Evolutionary conservation across 1,140 invertebrate species (phyloP).

Genomic region (Lordiphosa mommai): DNA sequence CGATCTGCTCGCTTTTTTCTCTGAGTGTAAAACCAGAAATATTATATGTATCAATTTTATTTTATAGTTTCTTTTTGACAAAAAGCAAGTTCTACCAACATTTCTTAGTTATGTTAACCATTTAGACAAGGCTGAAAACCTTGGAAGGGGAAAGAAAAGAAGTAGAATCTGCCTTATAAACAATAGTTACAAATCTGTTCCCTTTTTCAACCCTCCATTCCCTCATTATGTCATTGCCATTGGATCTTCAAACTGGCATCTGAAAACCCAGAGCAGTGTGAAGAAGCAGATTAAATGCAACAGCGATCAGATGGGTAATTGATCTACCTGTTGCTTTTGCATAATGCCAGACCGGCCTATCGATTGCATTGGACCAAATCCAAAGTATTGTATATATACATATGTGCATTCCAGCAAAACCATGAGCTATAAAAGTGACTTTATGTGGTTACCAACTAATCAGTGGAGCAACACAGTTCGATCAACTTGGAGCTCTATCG

Average conservation of each 20-base stretch:
- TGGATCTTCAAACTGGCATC: constrained; percentile 28
- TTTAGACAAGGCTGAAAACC: too few species aligned
- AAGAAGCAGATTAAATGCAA: constrained; percentile 56
- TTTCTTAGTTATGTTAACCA: too few species aligned
- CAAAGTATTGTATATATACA: too few species aligned
- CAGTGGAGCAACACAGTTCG: constrained; percentile 36
- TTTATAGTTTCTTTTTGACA: too few species aligned
- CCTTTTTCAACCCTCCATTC: constrained; percentile 12
- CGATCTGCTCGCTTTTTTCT: too few species aligned
- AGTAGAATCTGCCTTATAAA: too few species aligned
- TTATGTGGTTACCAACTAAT: constrained; percentile 5
- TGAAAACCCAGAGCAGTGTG: constrained; percentile 53
- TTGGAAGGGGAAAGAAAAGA: too few species aligned
- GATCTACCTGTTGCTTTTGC: constrained; percentile 45
- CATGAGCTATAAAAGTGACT: constrained; percentile 45
- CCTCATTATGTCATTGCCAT: constrained; percentile 22
- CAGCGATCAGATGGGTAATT: constrained; percentile 46
- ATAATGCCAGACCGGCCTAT: constrained; percentile 60
- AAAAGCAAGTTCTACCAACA: too few species aligned
- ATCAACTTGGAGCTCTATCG: constrained; percentile 16
- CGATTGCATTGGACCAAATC: constrained; percentile 48
- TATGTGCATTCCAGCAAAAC: constrained; percentile 18
- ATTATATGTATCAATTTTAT: too few species aligned
- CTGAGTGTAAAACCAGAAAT: too few species aligned
- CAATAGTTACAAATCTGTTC: background rate